Percentiles rank a stretch among this genome's conserved stretches.
Evolutionary conservation across 2,888 invertebrate species (phyloP).

Genomic region (Iphiclides podalirius): DNA sequence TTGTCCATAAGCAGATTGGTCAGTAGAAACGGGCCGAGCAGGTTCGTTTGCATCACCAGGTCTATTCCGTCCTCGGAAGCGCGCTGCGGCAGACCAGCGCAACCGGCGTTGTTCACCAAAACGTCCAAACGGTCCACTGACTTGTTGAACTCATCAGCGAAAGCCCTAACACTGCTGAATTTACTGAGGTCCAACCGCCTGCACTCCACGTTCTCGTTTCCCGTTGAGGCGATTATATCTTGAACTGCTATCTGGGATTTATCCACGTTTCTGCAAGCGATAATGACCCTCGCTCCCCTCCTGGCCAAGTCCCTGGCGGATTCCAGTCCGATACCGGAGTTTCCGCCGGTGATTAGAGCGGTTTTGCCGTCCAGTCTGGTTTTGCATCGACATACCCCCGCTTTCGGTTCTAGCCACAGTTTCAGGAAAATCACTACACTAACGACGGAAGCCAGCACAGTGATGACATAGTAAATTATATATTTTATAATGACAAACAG

Average conservation of each 20-base stretch:
- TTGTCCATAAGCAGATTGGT: constrained; percentile 82
- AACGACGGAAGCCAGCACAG: constrained; percentile 23
- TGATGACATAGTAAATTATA: constrained; percentile 1
- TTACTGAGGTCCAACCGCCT: constrained; percentile 72
- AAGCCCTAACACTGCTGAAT: constrained; percentile 75
- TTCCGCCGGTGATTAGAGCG: constrained; percentile 88
- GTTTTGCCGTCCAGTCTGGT: constrained; percentile 75
- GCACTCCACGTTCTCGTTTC: constrained; percentile 84
- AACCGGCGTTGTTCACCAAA: constrained; percentile 83
- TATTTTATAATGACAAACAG: constrained; percentile 19
- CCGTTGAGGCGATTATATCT: constrained; percentile 84
- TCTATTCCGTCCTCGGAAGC: constrained; percentile 82
- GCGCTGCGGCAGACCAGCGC: constrained; percentile 48
- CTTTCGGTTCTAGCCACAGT: constrained; percentile 36
- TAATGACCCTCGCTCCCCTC: constrained; percentile 83
- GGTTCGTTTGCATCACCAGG: constrained; percentile 83
- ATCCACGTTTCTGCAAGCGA: constrained; percentile 88
- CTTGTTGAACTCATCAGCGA: constrained; percentile 80
- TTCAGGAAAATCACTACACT: constrained; percentile 28
- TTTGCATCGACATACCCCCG: constrained; percentile 50
- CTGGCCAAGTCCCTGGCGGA: constrained; percentile 85
- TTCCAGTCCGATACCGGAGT: constrained; percentile 90
- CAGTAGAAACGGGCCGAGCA: constrained; percentile 86
- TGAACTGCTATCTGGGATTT: constrained; percentile 84
- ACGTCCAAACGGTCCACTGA: constrained; percentile 77